Base-by-base conservation (phyloP, 2,797 vertebrate genomes). In the Protosalanx chinensis region DNA sequence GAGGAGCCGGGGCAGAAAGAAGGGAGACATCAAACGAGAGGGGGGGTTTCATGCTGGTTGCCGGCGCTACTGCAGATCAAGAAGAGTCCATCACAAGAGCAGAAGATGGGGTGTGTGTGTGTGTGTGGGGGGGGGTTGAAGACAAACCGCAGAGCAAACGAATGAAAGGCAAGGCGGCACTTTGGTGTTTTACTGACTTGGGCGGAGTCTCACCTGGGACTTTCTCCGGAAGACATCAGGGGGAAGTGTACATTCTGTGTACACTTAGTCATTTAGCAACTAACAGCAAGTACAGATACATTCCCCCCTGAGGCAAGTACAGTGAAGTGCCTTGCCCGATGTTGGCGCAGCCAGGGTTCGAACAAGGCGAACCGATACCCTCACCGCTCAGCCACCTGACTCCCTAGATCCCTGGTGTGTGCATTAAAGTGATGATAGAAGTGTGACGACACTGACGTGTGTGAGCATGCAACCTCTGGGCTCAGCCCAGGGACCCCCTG, bases 391-490 rank as follows among this genome's bases (percentile, higher is more conserved):
- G 23, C 23, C 23, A 27, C 23, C 23, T 27, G 23, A 27, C 23
- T 27, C 23, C 23, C 23, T 27, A 27, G 23, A 27, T 27, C 23
- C 23, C 23, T 27, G 23, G 23, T 27, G 51, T 3, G 53, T 72
- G 84, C 76, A 85, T 88, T 73, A 90, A 88, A 88, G 86, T 13
- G 72, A 3, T 70, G 64, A 83, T 72, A 82, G 75, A 3, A 16
- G 74, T 79, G 87, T 89, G 87, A 90, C 84, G 88, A 91, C 89
- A 90, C 82, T 29, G 41, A 82, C 74, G 80, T 80, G 79, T 65
- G 74, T 81, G 80, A 87, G 79, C 23, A 79, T 29, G 88, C 79
- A 89, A 89, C 82, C 8, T 13, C 10, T 46, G 8, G 1, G 10
- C 41, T 84, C 63, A 15, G 53, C 30, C n/a, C 56, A 35, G 53